Conservation (phyloP, 2,888 invertebrate species). For the Elysia crispata region DNA sequence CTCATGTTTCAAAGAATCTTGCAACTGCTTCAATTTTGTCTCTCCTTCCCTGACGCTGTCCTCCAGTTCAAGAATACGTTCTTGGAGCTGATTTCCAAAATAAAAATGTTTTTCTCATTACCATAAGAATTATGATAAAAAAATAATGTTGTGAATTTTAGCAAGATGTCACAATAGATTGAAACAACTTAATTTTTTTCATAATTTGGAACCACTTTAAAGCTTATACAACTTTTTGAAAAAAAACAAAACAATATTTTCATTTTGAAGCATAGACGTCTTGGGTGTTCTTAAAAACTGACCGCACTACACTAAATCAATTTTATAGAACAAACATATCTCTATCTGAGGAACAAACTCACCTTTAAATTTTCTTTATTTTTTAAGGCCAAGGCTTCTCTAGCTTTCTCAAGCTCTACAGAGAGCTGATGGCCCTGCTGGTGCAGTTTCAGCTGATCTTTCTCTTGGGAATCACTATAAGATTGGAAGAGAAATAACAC, state of each 20-base stretch:
- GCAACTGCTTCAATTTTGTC: constrained; percentile 60
- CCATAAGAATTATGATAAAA: no score
- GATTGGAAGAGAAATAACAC: not conserved
- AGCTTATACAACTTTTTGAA: no score
- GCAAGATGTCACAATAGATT: no score
- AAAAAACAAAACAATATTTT: no score
- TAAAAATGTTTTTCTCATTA: no score
- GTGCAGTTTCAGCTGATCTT: constrained; percentile 62
- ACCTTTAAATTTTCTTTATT: constrained; percentile 70
- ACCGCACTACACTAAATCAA: not conserved
- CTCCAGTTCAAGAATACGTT: constrained; percentile 65
- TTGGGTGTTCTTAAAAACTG: not conserved
- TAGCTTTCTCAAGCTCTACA: constrained; percentile 64
- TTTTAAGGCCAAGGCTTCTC: constrained; percentile 65
- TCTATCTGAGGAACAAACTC: not conserved
- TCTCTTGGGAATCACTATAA: constrained; percentile 64
- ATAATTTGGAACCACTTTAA: no score
- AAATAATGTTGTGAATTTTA: no score
- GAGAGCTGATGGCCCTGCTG: constrained; percentile 66
- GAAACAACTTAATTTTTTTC: no score
- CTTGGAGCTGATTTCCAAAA: constrained; percentile 61
- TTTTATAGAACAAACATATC: no score
- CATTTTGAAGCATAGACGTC: no score
- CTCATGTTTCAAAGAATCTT: constrained; percentile 65
- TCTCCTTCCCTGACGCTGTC: constrained; percentile 61